These are phyloP conservation scores for Psylliodes chrysocephalus DNA, from an alignment of 2,888 invertebrate genomes.

Conservation along the genomic window DNA sequence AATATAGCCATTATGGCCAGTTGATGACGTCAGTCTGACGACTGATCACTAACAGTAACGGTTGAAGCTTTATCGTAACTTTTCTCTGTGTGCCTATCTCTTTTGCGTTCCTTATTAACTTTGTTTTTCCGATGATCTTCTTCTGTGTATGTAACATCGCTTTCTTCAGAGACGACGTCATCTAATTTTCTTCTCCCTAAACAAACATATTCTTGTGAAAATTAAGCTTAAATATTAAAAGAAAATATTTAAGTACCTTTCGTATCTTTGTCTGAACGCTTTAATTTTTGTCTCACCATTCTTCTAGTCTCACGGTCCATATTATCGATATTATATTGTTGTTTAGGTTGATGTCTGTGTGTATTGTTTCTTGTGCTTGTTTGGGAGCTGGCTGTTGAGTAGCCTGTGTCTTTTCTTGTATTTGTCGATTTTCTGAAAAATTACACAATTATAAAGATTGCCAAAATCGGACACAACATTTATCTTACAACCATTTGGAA, in stretches of 20 bases:
- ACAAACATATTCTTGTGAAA: not conserved
- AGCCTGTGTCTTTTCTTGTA: slow-evolving; percentile 73
- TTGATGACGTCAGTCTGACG: slow-evolving; percentile 69
- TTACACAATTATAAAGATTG: too few species aligned
- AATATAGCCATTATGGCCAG: slow-evolving; percentile 69
- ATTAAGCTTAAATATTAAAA: too few species aligned
- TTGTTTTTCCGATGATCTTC: slow-evolving; percentile 16
- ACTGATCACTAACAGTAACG: slow-evolving; percentile 52
- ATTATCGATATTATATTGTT: slow-evolving; percentile 26
- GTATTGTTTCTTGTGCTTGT: slow-evolving; percentile 58
- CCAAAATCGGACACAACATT: too few species aligned
- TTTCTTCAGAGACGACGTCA: slow-evolving; percentile 56
- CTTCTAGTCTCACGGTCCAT: slow-evolving; percentile 46
- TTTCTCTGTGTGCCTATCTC: slow-evolving; percentile 43
- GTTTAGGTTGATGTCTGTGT: slow-evolving; percentile 41
- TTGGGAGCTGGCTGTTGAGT: slow-evolving; percentile 75
- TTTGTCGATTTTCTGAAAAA: slow-evolving; percentile 60
- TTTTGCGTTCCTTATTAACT: slow-evolving; percentile 12
- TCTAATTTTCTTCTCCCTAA: slow-evolving; percentile 43
- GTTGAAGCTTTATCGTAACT: slow-evolving; percentile 51
- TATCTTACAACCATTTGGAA: too few species aligned
- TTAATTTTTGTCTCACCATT: slow-evolving; percentile 60
- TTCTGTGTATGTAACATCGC: slow-evolving; percentile 47
- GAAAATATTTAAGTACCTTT: slow-evolving; percentile 34
- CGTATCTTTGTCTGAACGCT: slow-evolving; percentile 51